Percentiles rank a stretch among this genome's conserved stretches.
Evolutionary conservation across 2,113 vertebrate species (phyloP).

Genomic region (Tricholaema leucomelas): DNA sequence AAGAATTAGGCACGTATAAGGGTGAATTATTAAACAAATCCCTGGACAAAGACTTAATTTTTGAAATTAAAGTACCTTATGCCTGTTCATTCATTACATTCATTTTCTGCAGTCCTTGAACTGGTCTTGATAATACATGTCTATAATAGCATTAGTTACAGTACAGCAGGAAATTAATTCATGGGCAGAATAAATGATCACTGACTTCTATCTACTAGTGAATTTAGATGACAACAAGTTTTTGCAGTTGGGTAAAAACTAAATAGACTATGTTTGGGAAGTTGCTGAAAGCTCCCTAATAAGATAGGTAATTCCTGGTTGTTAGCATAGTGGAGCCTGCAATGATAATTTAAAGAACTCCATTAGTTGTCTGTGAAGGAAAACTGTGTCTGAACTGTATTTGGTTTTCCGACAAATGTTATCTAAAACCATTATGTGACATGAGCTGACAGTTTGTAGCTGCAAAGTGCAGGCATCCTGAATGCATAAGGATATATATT

Average conservation of each 20-base stretch:
- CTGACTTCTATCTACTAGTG: neutral
- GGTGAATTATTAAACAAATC: neutral
- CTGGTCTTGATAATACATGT: neutral
- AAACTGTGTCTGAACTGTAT: conserved; percentile 9
- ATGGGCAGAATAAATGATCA: neutral
- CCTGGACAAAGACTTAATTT: neutral
- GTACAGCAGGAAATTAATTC: neutral
- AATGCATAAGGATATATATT: neutral
- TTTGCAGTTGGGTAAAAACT: neutral
- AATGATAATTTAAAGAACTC: conserved; percentile 35
- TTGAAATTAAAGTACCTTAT: neutral
- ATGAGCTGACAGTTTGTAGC: neutral
- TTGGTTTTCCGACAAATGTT: conserved; percentile 24
- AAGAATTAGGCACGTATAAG: neutral
- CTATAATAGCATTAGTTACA: neutral
- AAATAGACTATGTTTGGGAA: neutral
- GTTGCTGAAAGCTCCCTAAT: neutral
- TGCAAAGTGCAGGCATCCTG: neutral
- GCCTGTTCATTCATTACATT: neutral
- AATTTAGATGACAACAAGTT: neutral
- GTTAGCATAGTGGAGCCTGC: neutral
- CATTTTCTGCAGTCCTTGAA: neutral
- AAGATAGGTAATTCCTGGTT: conserved; percentile 26
- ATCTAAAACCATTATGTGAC: neutral
- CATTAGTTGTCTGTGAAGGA: conserved; percentile 28